Percentiles rank a stretch among this genome's conserved stretches.
Evolutionary conservation across 2,797 vertebrate species (phyloP).

Genomic region (Astyanax mexicanus): DNA sequence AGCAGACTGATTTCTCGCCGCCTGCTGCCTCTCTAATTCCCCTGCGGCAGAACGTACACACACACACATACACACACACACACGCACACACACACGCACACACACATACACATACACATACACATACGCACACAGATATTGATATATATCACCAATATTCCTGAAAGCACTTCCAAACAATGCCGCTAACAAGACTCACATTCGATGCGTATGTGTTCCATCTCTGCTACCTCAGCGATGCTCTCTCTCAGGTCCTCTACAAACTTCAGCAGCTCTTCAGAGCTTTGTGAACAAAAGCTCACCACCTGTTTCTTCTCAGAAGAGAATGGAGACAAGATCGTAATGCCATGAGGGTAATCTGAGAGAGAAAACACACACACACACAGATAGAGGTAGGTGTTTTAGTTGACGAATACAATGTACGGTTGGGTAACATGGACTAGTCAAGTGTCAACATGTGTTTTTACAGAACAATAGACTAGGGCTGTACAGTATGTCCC

Average conservation of each 20-base stretch:
- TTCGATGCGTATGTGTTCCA: constrained; percentile 98
- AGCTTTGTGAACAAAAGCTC: constrained; percentile 94
- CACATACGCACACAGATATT: neutral
- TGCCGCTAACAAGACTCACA: constrained; percentile 76
- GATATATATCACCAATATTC: constrained; percentile 9
- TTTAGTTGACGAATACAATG: neutral
- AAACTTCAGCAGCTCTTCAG: constrained; percentile 96
- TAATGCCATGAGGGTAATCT: constrained; percentile 97
- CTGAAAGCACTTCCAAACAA: constrained; percentile 15
- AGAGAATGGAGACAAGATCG: constrained; percentile 92
- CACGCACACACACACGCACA: neutral
- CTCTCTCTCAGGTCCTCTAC: constrained; percentile 97
- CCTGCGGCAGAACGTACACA: constrained; percentile 73
- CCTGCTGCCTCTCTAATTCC: constrained; percentile 96
- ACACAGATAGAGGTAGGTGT: neutral
- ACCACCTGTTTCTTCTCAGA: constrained; percentile 97
- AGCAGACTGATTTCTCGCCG: constrained; percentile 83
- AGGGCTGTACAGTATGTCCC: too few relatives aligned
- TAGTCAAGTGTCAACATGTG: neutral
- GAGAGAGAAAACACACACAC: constrained; percentile 20
- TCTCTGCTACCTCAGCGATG: constrained; percentile 96
- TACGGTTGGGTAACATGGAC: neutral
- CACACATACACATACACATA: too few relatives aligned
- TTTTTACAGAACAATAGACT: too few relatives aligned
- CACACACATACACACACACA: too few relatives aligned